Base-by-base conservation (phyloP, 2,797 vertebrate species). In the Melopsittacus undulatus region DNA sequence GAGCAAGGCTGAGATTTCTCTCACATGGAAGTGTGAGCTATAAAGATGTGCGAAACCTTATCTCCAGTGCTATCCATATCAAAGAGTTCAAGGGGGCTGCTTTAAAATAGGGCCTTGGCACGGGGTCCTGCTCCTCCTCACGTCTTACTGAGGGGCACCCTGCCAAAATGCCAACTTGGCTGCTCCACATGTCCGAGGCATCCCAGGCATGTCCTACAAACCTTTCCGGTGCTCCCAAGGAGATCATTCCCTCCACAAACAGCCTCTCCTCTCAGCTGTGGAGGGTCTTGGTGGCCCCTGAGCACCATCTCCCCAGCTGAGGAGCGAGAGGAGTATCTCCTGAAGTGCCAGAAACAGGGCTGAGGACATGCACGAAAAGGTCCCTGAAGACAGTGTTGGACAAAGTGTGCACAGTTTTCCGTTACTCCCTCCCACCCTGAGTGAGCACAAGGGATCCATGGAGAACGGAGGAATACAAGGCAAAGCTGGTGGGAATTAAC, bases 71-170 rank as follows among this genome's bases (percentile, higher is more conserved):
- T 95, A 93, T 86, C 87, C 56, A 56, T 95, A 94, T 94, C 94
- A 94, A 94, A 95, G 67, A 43, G 56, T 83, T 92, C 59, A 42
- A 88, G 68, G 83, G 45, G 40, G 30, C 43, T 94, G 66, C 80
- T 94, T 91, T 93, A 93, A 95, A 96, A 95, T 76, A 82, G 67
- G 83, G 82, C 63, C 54, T 94, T 94, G 91, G 95, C 92, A 84
- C 3, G 7, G 43, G 76, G 88, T 92, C 67, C 67, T 76, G 69
- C 67, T 96, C 73, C 85, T 93, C 38, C 79, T 92, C 91, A 94
- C 15, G 10, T 96, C 89, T 91, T 84, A 88, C 63, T 61, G 36
- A 88, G 62, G 0, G 19, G 80, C 62, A 27, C 43, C 34, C 30
- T 81, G 94, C 94, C 87, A 94, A 70, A 83, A 76, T 79, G 51